A percentile compares a stretch with the other conserved stretches of the same genome.
phyloP scores from a whole-genome alignment of 2,888 invertebrate species.

The Pheosia tremula region DNA sequence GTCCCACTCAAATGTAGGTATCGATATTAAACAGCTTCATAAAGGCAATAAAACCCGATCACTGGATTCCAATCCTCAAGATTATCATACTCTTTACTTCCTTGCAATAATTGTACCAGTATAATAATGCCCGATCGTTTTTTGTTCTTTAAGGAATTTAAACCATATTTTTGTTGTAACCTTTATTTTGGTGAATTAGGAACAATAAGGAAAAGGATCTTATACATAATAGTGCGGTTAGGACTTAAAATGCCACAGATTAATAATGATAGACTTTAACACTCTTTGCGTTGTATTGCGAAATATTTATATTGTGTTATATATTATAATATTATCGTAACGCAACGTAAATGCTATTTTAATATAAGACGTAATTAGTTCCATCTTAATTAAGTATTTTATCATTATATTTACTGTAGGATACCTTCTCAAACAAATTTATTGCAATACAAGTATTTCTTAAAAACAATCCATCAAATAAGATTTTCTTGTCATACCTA shows the following conservation, averaged over 20 bases:
- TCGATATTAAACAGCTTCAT: slow-evolving; percentile 6
- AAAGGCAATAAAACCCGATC: slow-evolving; percentile 24
- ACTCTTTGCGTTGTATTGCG: too few relatives aligned
- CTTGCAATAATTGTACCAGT: slow-evolving; percentile 12
- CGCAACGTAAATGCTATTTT: too few relatives aligned
- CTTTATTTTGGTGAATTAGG: neutral
- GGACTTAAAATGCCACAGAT: too few relatives aligned
- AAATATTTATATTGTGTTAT: too few relatives aligned
- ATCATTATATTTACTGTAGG: slow-evolving; percentile 7
- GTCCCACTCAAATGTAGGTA: slow-evolving; percentile 9
- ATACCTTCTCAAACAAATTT: slow-evolving; percentile 7
- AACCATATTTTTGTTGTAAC: neutral
- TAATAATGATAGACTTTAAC: too few relatives aligned
- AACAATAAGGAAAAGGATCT: too few relatives aligned
- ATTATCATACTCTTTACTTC: slow-evolving; percentile 13
- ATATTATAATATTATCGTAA: too few relatives aligned
- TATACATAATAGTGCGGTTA: too few relatives aligned
- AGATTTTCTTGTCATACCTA: too few relatives aligned
- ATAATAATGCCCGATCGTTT: neutral
- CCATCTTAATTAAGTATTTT: neutral
- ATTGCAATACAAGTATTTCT: slow-evolving; percentile 15
- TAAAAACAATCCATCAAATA: slow-evolving; percentile 1
- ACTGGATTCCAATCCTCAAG: slow-evolving; percentile 5
- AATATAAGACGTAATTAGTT: neutral
- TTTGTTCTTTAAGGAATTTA: neutral